A percentile compares a stretch with the other conserved stretches of the same genome.
Evolutionary conservation across 2,888 invertebrate genomes (phyloP).

Genomic region (Pelosia muscerda): DNA sequence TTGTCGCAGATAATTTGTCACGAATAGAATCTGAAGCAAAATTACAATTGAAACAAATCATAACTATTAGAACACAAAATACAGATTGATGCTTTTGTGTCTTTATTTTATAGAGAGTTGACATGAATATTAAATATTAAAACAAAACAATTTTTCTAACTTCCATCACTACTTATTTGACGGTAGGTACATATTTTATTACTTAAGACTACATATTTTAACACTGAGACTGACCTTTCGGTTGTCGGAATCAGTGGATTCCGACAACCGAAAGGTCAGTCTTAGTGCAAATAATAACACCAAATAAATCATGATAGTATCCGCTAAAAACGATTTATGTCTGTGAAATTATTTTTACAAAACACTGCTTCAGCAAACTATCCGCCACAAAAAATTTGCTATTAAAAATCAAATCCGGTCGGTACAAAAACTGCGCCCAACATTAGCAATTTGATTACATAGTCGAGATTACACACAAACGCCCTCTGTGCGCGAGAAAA

Average conservation of each 20-base stretch:
- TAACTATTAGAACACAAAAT: background rate
- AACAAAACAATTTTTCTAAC: background rate
- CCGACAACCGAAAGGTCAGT: background rate
- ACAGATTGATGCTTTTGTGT: background rate
- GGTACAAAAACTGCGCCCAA: constrained; percentile 57
- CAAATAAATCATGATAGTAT: background rate
- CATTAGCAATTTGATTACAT: constrained; percentile 68
- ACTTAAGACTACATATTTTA: too few species aligned
- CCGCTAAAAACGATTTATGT: background rate
- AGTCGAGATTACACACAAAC: constrained; percentile 63
- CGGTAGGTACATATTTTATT: background rate
- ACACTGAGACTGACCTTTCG: too few species aligned
- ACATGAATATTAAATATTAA: background rate
- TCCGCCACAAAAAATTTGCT: background rate
- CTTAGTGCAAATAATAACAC: background rate
- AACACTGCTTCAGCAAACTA: background rate
- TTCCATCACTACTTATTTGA: background rate
- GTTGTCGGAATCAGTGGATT: too few species aligned
- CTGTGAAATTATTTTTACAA: background rate
- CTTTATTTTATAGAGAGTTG: too few species aligned
- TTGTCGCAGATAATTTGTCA: background rate
- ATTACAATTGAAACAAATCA: background rate
- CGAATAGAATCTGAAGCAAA: background rate
- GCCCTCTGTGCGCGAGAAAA: constrained; percentile 67
- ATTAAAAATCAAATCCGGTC: constrained; percentile 15